phyloP scores from a whole-genome alignment of 2,888 invertebrate genomes.

The Serrognathus titanus region DNA sequence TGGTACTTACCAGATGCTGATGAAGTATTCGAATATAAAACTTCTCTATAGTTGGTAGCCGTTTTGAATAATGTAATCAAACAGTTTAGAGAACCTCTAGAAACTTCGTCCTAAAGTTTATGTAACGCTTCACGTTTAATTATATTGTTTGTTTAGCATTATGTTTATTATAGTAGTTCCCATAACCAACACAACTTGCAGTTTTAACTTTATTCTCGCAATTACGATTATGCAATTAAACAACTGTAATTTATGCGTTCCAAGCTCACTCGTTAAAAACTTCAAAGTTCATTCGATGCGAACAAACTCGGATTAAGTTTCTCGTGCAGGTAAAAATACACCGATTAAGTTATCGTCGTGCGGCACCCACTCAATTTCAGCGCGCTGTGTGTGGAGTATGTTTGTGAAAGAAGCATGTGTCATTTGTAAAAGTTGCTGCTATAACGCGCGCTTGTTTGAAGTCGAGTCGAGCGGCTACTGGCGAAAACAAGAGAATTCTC shows the following conservation, averaged over 20 bases:
- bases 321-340: too few relatives aligned
- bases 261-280: too few relatives aligned
- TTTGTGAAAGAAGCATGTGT: conserved; percentile 19
- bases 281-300: too few relatives aligned
- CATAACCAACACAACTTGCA: too few relatives aligned
- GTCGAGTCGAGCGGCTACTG: conserved; percentile 26
- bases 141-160: neutral
- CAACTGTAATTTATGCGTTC: too few relatives aligned
- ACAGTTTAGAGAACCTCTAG: neutral
- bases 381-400: conserved; percentile 19
- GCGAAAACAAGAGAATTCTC: conserved; percentile 28
- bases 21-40: conserved; percentile 17
- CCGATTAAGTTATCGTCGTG: too few relatives aligned
- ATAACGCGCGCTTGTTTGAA: neutral
- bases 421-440: neutral
- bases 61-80: conserved; percentile 19
- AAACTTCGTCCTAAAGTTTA: too few relatives aligned
- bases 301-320: too few relatives aligned
- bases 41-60: conserved; percentile 26
- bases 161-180: too few relatives aligned
- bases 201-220: too few relatives aligned
- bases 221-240: too few relatives aligned
- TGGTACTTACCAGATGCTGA: conserved; percentile 24
- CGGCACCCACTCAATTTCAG: too few relatives aligned
- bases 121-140: neutral